These are phyloP conservation scores for Meghimatium bilineatum DNA, from an alignment of 2,888 invertebrate genomes.

Conservation along the genomic window DNA sequence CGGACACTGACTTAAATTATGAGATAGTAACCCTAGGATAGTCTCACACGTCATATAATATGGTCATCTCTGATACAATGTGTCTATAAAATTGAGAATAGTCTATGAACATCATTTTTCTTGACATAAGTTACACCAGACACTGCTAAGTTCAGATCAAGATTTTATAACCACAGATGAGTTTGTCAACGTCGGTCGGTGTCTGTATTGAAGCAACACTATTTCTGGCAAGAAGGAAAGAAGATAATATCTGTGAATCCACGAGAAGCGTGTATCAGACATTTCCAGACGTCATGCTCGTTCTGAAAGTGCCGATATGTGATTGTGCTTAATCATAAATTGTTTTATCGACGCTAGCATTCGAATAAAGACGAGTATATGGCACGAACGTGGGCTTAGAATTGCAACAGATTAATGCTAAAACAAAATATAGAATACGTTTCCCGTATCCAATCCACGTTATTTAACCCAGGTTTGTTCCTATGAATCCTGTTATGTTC, in stretches of 20 bases:
- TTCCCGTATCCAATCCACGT: background rate
- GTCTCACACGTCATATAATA: background rate
- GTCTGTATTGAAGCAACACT: background rate
- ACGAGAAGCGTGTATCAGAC: background rate
- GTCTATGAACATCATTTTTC: background rate
- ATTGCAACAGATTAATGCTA: background rate
- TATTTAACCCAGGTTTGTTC: constrained; percentile 12
- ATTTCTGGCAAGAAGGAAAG: background rate
- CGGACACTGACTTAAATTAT: background rate
- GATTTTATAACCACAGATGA: background rate
- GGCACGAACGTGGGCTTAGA: background rate
- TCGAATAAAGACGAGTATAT: constrained; percentile 4
- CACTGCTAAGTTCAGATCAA: background rate
- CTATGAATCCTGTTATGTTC: background rate
- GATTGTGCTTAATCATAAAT: constrained; percentile 7
- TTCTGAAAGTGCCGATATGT: background rate
- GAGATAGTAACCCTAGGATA: background rate
- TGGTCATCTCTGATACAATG: background rate
- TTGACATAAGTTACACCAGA: background rate
- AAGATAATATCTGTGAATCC: background rate
- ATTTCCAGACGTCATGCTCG: background rate
- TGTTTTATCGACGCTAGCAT: background rate
- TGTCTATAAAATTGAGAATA: background rate
- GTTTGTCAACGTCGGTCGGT: background rate
- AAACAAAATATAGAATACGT: background rate